Conservation (phyloP, 2,888 invertebrate species). For the Diplolepis rosae region DNA sequence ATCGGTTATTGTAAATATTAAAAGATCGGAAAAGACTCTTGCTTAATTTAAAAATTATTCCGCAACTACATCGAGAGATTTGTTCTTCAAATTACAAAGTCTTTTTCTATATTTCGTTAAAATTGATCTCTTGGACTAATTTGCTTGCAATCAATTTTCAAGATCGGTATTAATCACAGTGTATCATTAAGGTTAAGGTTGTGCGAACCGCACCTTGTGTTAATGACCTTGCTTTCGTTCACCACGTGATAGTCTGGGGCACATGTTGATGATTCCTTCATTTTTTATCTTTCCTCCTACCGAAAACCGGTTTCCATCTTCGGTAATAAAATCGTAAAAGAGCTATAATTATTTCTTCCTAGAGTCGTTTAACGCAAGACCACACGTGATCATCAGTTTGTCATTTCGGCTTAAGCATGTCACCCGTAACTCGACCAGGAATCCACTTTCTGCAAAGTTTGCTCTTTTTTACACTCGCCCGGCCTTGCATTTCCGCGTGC, state of each 20-base stretch:
- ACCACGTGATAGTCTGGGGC: slow-evolving; percentile 12
- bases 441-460: slow-evolving; percentile 55
- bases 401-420: not conserved
- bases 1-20: too few species aligned
- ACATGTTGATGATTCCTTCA: slow-evolving; percentile 5
- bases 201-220: slow-evolving; percentile 30
- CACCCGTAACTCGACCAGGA: slow-evolving; percentile 24
- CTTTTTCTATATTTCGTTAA: too few species aligned
- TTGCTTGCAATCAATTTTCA: too few species aligned
- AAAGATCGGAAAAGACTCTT: too few species aligned
- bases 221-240: slow-evolving; percentile 45
- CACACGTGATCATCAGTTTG: not conserved
- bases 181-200: slow-evolving; percentile 31
- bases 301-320: not conserved
- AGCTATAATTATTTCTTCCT: not conserved
- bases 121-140: too few species aligned
- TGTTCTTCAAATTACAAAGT: too few species aligned
- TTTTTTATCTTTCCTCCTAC: not conserved
- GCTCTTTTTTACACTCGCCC: slow-evolving; percentile 33
- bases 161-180: slow-evolving; percentile 19
- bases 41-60: too few species aligned
- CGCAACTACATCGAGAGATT: too few species aligned
- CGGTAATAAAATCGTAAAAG: not conserved
- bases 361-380: not conserved
- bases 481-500: slow-evolving; percentile 56